Evolutionary conservation across 2,797 vertebrate species (phyloP), one percentile per base, ranked within the genome.

Genomic region (Cygnus olor): DNA sequence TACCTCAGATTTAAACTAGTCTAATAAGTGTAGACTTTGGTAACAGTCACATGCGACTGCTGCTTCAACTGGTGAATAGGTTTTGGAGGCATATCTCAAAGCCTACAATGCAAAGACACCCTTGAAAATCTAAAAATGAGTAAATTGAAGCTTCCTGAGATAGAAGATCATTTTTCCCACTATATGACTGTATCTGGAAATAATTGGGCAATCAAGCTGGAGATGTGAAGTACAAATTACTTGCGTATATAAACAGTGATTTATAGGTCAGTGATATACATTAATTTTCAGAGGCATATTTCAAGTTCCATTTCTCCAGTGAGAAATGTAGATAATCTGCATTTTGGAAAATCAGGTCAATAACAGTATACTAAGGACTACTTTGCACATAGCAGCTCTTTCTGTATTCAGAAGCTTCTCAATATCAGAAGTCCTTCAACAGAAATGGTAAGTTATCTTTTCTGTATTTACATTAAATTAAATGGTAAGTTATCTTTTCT

Each of bases 201-300:
- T 66, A 76, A 63, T 13, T 84, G 53, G 61, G 56, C 27, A 79
- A 47, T 91, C 18, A 74, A 66, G 56, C 54, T 93, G 77, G 80
- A 91, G 95, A 90, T 80, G 78, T 13, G 45, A 25, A 78, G 65
- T 94, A 87, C 32, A 92, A 65, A 89, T 87, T 85, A 56, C 53
- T 53, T 0, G 3, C 28, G 47, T 94, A 89, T 97, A 94, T 93
- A 94, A 94, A 81, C 42, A 94, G 63, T 88, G 70, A 91, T 83
- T 93, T 72, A 72, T 56, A 60, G 69, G 64, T 54, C 81, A 83
- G 69, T 64, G 72, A 89, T 88, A 93, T 22, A 74, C 65, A 80
- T 85, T 93, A 92, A 88, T 95, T 97, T 97, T 94, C 78, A 85
- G 82, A 90, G 58, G 45, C 86, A 32, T n/a, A 34, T 93, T 91